Base-by-base conservation (phyloP, 1,140 invertebrate species). In the Protaetia brevitarsis region DNA sequence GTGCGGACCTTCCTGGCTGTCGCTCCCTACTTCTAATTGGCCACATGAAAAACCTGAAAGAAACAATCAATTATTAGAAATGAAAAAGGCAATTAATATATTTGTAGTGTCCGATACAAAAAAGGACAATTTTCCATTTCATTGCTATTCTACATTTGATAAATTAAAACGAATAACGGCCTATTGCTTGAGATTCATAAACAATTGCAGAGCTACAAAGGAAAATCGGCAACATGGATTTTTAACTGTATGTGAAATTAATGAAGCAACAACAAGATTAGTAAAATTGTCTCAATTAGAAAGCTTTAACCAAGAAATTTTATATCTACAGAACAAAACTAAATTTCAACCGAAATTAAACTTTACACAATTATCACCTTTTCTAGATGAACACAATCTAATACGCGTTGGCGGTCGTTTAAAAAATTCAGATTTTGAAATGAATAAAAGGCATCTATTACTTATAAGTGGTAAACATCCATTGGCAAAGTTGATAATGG, bases 391-490 rank as follows among this genome's bases (percentile, higher is more conserved):
- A 8, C 45, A 69, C 5, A 69, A 71, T 31, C 21, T 82, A 0
- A 26, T 81, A 26, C 70, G 79, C 45, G 79, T 80, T n/a, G 79
- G 78, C 8, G 78, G 81, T 5, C 61, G 79, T 7, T 64, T 81
- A 7, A 8, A 63, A 13, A 66, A 74, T 34, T 68, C 79, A 1
- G 30, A 71, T 10, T 61, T 80, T 1, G 56, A 64, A 2, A 68
- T 71, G 45, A 68, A 74, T n/a, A 69, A 74, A 23, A 79, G 78
- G 65, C 79, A 82, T 71, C 80, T 79, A 0, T 76, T 80, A 7
- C 34, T 82, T 8, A 45, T 78, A 27, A 74, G 76, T 30, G 36
- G 68, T 6, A 71, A 72, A 21, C 67, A 78, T 69, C 64, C 68
- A 23, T 60, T 81, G 6, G 74, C 75, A 11, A 63, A 70, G 2